Base-by-base conservation (phyloP, 2,797 vertebrate genomes). In the Meda fulgida region DNA sequence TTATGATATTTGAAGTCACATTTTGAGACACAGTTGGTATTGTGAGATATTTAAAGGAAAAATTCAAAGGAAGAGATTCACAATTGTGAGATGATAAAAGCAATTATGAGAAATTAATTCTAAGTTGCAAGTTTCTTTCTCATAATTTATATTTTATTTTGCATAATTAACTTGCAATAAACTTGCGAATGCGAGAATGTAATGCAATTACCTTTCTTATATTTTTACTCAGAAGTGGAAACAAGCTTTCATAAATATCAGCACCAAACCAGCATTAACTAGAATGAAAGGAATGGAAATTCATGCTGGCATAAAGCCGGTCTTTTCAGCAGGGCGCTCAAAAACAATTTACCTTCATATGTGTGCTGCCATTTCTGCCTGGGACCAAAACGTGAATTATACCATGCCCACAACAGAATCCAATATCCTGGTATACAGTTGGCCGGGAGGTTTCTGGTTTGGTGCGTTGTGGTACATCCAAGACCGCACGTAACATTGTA, bases 341-440 rank as follows among this genome's bases (percentile, higher is more conserved):
- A 18, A 40, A 26, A 43, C 0, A 0, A 16, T 36, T 75, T 75
- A 8, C 19, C 10, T 75, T 75, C 10, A 34, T 53, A 75, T 14
- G 51, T 76, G 11, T 76, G 21, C 0, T 80, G 58, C 65, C 78
- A 80, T 69, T 81, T 23, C 65, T 81, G 55, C 90, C 93, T 90
- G 89, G 93, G 91, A 92, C 89, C 82, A 89, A 67, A 86, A 85
- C 0, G 14, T 65, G 29, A 31, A 65, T 65, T 65, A 31, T 65
- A 18, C 29, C 34, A 69, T 78, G 55, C 23, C 23, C 23, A 60
- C 4, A 77, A 38, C 23, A 60, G n/a, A 78, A 78, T 2, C 92
- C 92, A 90, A 91, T 93, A 94, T 94, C 90, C 93, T 92, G 86
- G 18, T 0, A 72, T 89, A 88, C 96, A 97, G 96, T 95, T 97